Evolutionary conservation across 2,797 vertebrate genomes (phyloP), one percentile per base, ranked within the genome.

Genomic region (Chelon labrosus): DNA sequence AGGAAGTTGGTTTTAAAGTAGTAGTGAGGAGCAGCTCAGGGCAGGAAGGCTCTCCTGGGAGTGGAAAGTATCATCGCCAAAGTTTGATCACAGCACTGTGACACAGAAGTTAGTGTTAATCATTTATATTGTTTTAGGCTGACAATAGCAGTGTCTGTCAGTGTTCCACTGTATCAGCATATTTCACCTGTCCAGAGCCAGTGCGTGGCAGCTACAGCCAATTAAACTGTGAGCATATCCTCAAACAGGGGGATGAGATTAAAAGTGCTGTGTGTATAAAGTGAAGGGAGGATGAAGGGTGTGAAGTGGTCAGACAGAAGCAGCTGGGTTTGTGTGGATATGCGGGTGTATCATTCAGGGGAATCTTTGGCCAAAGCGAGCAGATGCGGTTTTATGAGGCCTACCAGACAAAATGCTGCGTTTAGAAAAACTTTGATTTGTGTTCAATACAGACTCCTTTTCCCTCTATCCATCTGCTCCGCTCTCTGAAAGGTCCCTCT

Each of bases 401-500:
- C 54, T 41, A 38, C 46, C 25, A 76, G 72, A 76, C 63, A 79
- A 82, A 85, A 60, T 77, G 78, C 70, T 70, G 66, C 57, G 73
- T 83, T 67, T 70, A 76, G 80, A 58, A 47, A 75, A 79, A 65
- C 53, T 75, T 65, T 79, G 73, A 86, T 86, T 79, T 88, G 74
- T 82, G 79, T 70, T 85, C 46, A 61, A 20, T 47, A 31, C 53
- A 49, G 1, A 38, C 70, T 70, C 52, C 25, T 68, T 65, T 59
- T 47, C 62, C 59, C 69, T 65, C 47, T 17, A 27, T 9, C 37
- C 17, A 38, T 58, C 51, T 39, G 12, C 19, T 41, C 56, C 27
- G 25, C n/a, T 37, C 64, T 72, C 31, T 70, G 58, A 56, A 41
- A 70, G 31, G 38, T 39, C 51, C 9, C 49, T 44, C 62, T 70